Conservation (phyloP, 2,888 invertebrate genomes). For the Lasioglossum lativentre region DNA sequence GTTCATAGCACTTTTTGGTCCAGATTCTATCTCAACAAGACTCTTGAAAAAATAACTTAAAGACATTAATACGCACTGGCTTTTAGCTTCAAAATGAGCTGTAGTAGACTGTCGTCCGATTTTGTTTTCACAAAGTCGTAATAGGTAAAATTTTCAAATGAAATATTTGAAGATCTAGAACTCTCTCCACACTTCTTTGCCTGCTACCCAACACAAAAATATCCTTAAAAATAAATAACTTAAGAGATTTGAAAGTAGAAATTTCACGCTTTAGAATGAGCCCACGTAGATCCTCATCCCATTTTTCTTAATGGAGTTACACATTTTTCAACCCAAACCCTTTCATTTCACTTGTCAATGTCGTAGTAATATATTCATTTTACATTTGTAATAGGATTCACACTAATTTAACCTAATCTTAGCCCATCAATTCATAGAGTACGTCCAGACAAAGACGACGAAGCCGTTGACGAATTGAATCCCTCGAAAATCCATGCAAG, state of each 20-base stretch:
- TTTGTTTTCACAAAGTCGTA: background rate
- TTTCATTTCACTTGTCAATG: background rate
- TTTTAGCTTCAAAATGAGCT: background rate
- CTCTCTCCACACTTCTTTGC: background rate
- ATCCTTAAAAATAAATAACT: background rate
- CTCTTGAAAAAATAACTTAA: background rate
- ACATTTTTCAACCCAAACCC: background rate
- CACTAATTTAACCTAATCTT: background rate
- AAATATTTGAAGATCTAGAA: background rate
- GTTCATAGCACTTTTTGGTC: too few species aligned
- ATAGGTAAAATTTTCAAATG: background rate
- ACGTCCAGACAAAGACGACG: constrained; percentile 64
- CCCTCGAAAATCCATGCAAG: constrained; percentile 51
- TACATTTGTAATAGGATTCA: background rate
- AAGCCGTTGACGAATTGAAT: constrained; percentile 66
- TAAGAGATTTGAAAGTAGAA: background rate
- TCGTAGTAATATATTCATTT: background rate
- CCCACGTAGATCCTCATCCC: background rate
- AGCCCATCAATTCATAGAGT: constrained; percentile 29
- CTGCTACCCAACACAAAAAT: background rate
- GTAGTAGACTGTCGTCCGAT: background rate
- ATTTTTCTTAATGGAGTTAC: background rate
- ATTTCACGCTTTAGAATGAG: background rate
- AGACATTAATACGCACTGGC: background rate
- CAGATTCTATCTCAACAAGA: background rate